Evolutionary conservation across 2,888 invertebrate genomes (phyloP), one percentile per base, ranked within the genome.

Genomic region (Dicycla oo): DNA sequence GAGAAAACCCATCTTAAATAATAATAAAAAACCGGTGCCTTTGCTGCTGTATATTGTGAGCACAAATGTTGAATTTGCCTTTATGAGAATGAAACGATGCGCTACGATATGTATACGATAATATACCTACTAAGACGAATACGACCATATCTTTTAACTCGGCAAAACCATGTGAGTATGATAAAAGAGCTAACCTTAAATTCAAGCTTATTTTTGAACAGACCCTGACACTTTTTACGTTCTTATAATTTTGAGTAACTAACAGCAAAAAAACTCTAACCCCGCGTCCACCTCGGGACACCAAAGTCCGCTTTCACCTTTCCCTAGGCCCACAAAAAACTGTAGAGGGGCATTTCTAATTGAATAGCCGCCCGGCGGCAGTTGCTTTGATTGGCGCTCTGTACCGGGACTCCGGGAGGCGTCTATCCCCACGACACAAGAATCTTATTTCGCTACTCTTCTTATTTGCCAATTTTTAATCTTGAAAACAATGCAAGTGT

Each of bases 311-410:
- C 81, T 71, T 13, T 13, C 34, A 47, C 63, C 49, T 18, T 0
- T 64, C 6, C 1, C 78, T 85, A 80, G 69, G 11, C 4, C 73
- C 84, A 75, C 69, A 68, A 61, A 49, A 40, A 51, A 57, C 47
- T 53, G 82, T 73, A 82, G 80, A 82, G 75, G 75, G 82, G 83
- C 83, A 85, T 87, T 88, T 90, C 90, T 93, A 93, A 93, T 93
- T 92, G 92, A 93, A 93, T 93, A 89, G 92, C 88, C 90, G 82
- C 86, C 87, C 78, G 76, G 86, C 87, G 89, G 89, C 90, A 87
- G 87, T 86, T 82, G 83, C 83, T 88, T 86, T 91, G 92, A 92
- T 93, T 93, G 91, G 86, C 85, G 85, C 87, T 80, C 84, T 80
- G 79, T 76, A 79, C 84, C 69, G 20, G 60, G 60, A 13, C 4